Base-by-base conservation (phyloP, 2,888 invertebrate species). In the Anthophora plumipes region DNA sequence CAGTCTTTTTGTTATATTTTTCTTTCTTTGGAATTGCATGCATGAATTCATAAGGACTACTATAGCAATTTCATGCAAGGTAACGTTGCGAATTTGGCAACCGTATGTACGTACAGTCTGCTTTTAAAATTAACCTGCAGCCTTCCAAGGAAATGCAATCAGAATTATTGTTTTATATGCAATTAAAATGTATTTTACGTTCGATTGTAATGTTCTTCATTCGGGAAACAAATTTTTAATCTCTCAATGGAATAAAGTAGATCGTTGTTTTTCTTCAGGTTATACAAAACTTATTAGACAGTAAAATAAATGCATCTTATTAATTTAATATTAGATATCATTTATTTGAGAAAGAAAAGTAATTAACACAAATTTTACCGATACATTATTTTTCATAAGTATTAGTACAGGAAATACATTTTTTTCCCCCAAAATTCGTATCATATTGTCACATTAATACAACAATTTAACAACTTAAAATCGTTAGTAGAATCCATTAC, bases 21-120 rank as follows among this genome's bases (percentile, higher is more conserved):
- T 66, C 73, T 52, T 67, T 73, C 77, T 55, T 77, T 71, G 50
- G 59, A 71, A 77, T 77, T 77, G 50, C 70, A 77, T 71, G 64
- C 76, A 77, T 71, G 63, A 70, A 71, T 77, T 59, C 46, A 73
- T 72, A 72, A 25, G 60, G 25, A 73, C 54, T n/a, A 46, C 20
- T 41, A 63, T 25, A 22, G 43, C 69, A 50, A 71, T 63, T 76
- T 55, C 39, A 43, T 64, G 22, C 57, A 14, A n/a, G 52, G 17
- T 39, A 54, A 54, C 11, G 8, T 39, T 25, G 25, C 9, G 46
- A 54, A 54, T 54, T 54, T 22, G 25, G 11, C 22, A 39, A 66
- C 11, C 17, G 8, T 22, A 9, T 50, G 9, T n/a, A n/a, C n/a
- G n/a, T n/a, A n/a, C n/a, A n/a, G n/a, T 39, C 12, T 52, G 22